These are phyloP conservation scores for Lamprologus ornatipinnis DNA, from an alignment of 2,113 vertebrate genomes.

Conservation along the genomic window DNA sequence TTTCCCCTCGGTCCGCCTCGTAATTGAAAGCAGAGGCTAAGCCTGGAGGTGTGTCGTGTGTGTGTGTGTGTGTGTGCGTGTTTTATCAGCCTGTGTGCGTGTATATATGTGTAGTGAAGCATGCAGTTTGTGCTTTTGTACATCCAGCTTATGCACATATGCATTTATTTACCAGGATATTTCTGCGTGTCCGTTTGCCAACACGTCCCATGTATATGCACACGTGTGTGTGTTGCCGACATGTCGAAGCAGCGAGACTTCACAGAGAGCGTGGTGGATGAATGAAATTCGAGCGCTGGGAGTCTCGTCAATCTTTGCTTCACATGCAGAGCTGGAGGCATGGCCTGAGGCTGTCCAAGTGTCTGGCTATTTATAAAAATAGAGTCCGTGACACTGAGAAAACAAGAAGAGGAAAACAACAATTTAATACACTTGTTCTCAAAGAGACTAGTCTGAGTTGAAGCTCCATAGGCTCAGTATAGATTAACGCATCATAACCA, in stretches of 20 bases:
- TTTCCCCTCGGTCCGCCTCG: conserved; percentile 58
- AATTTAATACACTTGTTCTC: not conserved
- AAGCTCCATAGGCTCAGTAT: not conserved
- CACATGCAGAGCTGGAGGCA: conserved; percentile 31
- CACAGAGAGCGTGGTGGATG: not conserved
- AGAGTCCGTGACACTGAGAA: not conserved
- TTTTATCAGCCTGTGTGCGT: not conserved
- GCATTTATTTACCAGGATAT: conserved; percentile 8
- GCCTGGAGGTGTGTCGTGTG: conserved; percentile 47
- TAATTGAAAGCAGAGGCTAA: conserved; percentile 64
- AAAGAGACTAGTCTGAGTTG: not conserved
- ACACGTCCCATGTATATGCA: not conserved
- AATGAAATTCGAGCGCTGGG: not conserved
- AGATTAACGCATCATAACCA: not conserved
- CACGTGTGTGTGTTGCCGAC: not conserved
- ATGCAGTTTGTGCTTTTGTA: not conserved
- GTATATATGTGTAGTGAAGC: not conserved
- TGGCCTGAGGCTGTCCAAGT: conserved; percentile 10
- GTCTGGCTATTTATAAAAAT: conserved; percentile 12
- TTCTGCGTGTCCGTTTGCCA: not conserved
- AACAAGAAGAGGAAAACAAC: conserved; percentile 3
- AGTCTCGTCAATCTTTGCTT: conserved; percentile 33
- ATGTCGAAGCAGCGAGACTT: not conserved
- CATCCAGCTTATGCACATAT: conserved; percentile 3
- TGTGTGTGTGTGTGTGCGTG: not conserved